Evolutionary conservation across 30 jellyfish, hydroid and myxozoan genomes (phyloP).

Genomic region (Turritopsis rubra): DNA sequence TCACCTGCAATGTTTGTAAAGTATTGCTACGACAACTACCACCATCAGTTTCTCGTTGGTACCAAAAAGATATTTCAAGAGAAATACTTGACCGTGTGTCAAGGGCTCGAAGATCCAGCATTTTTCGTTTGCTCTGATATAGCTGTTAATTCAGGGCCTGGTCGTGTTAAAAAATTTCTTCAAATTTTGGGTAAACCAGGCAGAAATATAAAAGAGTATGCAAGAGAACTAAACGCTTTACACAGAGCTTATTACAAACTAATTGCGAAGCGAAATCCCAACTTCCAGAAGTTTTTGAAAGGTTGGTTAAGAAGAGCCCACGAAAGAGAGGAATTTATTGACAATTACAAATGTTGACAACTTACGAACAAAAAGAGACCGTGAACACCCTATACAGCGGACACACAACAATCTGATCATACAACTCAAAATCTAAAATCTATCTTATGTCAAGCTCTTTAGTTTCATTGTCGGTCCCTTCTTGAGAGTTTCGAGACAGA

Average conservation of each 20-base stretch:
- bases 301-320: constrained; percentile 8
- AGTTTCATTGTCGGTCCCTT: too few species aligned
- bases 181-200: not conserved
- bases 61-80: not conserved
- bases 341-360: not conserved
- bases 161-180: not conserved
- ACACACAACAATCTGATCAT: too few species aligned
- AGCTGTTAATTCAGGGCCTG: not conserved
- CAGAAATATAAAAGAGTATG: not conserved
- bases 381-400: too few species aligned
- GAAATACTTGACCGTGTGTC: not conserved
- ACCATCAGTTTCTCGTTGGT: not conserved
- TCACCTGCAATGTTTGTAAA: constrained; percentile 4
- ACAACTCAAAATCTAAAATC: too few species aligned
- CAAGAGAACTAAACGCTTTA: not conserved
- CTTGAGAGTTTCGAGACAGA: too few species aligned
- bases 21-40: not conserved
- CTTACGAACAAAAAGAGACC: too few species aligned
- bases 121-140: not conserved
- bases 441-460: too few species aligned
- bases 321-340: constrained; percentile 1
- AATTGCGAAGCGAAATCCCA: not conserved
- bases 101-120: not conserved
- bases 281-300: not conserved
- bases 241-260: not conserved